Percentiles rank a stretch among this genome's conserved stretches.
phyloP scores from a whole-genome alignment of 1,140 invertebrate species.

The Drosophila quadrilineata region DNA sequence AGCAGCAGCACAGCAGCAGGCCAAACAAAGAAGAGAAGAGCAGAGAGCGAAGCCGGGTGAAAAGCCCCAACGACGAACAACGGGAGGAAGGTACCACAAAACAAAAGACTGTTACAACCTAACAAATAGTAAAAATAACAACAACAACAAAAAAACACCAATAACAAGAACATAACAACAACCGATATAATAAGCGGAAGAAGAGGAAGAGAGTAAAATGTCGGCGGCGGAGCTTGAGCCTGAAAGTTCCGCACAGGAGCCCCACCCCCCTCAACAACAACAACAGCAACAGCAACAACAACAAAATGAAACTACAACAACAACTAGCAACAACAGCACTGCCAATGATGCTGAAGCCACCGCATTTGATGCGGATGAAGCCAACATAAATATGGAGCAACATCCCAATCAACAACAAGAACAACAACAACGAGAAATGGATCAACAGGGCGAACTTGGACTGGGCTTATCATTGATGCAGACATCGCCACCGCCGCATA shows the following conservation, averaged over 20 bases:
- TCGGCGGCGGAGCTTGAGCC: conserved; percentile 64
- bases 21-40: conserved; percentile 28
- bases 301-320: conserved; percentile 9
- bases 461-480: conserved; percentile 67
- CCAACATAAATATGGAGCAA: conserved; percentile 35
- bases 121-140: conserved; percentile 22
- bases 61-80: conserved; percentile 26
- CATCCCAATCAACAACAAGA: conserved; percentile 40
- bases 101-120: conserved; percentile 51
- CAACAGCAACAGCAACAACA: conserved; percentile 29
- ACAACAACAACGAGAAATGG: conserved; percentile 46
- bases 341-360: conserved; percentile 47
- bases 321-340: conserved; percentile 48
- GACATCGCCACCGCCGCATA: conserved; percentile 75
- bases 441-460: conserved; percentile 47
- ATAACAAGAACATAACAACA: conserved; percentile 17
- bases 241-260: conserved; percentile 54
- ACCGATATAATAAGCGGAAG: not conserved
- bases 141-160: conserved; percentile 24
- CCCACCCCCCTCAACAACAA: conserved; percentile 38
- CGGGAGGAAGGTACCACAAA: conserved; percentile 18
- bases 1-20: too few relatives aligned
- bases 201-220: too few relatives aligned
- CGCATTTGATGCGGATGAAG: conserved; percentile 11
- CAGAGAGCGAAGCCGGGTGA: conserved; percentile 16